Evolutionary conservation across 2,113 vertebrate genomes (phyloP).

Genomic region (Passer montanus): DNA sequence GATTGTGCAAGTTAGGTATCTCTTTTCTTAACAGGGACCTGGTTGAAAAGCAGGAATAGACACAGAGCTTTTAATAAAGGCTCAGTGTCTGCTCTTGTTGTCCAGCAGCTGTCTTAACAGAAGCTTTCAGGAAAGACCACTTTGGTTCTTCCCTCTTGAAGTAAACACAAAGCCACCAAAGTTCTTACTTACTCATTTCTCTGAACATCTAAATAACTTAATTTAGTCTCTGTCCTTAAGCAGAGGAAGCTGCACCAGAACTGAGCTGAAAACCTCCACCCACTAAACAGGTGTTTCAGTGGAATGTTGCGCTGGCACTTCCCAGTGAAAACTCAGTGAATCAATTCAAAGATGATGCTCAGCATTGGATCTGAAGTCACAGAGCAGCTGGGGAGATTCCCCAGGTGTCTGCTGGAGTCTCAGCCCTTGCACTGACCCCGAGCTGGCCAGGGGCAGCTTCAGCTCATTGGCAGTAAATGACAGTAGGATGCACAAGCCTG

Average conservation of each 20-base stretch:
- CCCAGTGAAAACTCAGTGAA: neutral
- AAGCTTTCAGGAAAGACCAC: neutral
- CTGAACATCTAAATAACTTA: neutral
- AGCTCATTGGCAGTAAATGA: fast-evolving
- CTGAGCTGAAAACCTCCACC: neutral
- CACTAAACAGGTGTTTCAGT: neutral
- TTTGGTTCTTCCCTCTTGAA: neutral
- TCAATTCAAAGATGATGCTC: neutral
- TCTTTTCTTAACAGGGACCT: neutral
- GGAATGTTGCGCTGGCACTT: neutral
- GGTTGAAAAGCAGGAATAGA: neutral
- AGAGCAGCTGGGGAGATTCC: neutral
- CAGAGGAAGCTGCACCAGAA: neutral
- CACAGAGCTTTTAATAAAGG: neutral
- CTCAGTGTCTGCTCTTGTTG: neutral
- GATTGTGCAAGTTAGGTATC: fast-evolving
- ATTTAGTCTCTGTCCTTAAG: neutral
- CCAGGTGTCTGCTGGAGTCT: neutral
- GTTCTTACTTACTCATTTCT: neutral
- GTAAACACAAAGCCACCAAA: neutral
- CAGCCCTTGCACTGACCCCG: neutral
- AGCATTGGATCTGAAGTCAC: neutral
- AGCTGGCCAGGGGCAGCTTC: neutral
- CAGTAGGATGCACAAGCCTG: neutral
- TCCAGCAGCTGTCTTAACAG: neutral